Evolutionary conservation across 2,888 invertebrate species (phyloP).

Genomic region (Aphodius granarius): DNA sequence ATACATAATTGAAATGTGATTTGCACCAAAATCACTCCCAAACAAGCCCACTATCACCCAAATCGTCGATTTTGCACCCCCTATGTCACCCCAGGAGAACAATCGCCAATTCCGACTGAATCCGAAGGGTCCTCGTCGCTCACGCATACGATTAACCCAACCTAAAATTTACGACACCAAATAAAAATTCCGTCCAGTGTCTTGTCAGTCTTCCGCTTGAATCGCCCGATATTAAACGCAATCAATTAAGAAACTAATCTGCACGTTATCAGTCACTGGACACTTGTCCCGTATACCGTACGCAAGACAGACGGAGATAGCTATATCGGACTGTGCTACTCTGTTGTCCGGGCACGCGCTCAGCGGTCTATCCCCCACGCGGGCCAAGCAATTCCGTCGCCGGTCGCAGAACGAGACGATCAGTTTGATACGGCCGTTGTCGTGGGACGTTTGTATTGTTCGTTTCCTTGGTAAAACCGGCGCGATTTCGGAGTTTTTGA

Average conservation of each 20-base stretch:
- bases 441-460: too few species aligned
- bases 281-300: not conserved
- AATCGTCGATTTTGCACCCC: not conserved
- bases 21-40: not conserved
- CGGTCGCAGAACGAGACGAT: not conserved
- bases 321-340: not conserved
- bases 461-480: too few species aligned
- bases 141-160: not conserved
- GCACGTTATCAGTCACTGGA: constrained; percentile 8
- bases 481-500: not conserved
- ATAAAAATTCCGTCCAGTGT: not conserved
- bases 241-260: constrained; percentile 13
- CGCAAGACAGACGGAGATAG: not conserved
- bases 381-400: too few species aligned
- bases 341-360: not conserved
- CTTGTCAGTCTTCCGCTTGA: not conserved
- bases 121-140: not conserved
- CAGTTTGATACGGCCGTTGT: not conserved
- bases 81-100: not conserved
- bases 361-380: not conserved
- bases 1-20: not conserved
- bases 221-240: constrained; percentile 10
- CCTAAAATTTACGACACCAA: constrained; percentile 1
- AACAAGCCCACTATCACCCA: not conserved
- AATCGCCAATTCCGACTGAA: not conserved